These are phyloP conservation scores for Agriopis marginaria DNA, from an alignment of 2,888 invertebrate species.

Conservation along the genomic window DNA sequence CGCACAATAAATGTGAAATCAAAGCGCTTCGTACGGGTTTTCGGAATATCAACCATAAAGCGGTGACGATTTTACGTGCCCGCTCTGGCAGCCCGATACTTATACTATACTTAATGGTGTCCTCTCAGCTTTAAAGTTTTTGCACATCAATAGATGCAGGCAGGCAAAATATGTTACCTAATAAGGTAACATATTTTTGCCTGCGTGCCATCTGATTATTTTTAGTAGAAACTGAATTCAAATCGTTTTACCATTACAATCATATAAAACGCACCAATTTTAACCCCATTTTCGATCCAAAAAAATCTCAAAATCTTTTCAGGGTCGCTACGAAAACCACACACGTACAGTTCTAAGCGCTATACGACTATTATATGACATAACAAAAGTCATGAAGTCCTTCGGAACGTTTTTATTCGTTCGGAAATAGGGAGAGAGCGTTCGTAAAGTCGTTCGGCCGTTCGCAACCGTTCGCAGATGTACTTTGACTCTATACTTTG, in stretches of 20 bases:
- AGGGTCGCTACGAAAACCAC: constrained; percentile 32
- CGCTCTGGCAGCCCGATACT: too few relatives aligned
- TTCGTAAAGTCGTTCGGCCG: constrained; percentile 78
- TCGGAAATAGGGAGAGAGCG: constrained; percentile 81
- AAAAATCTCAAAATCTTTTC: constrained; percentile 7
- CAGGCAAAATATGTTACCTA: too few relatives aligned
- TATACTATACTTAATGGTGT: background rate
- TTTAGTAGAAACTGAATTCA: too few relatives aligned
- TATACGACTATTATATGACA: constrained; percentile 62
- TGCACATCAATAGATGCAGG: too few relatives aligned
- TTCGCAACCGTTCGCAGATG: constrained; percentile 71
- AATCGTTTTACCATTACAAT: background rate
- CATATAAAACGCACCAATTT: constrained; percentile 7
- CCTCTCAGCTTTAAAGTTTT: too few relatives aligned
- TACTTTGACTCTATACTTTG: constrained; percentile 79
- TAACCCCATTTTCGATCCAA: background rate
- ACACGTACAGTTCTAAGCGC: constrained; percentile 60
- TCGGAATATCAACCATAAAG: too few relatives aligned
- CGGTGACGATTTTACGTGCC: too few relatives aligned
- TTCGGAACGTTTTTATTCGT: constrained; percentile 80
- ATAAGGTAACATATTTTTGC: too few relatives aligned
- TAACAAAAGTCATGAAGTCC: constrained; percentile 83
- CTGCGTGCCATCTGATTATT: too few relatives aligned
- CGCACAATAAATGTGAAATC: too few relatives aligned
- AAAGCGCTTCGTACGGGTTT: too few relatives aligned